Evolutionary conservation across 92 coral and sea anemone genomes (phyloP), one percentile per base, ranked within the genome.

Genomic region (Umimayanthus kanabou): DNA sequence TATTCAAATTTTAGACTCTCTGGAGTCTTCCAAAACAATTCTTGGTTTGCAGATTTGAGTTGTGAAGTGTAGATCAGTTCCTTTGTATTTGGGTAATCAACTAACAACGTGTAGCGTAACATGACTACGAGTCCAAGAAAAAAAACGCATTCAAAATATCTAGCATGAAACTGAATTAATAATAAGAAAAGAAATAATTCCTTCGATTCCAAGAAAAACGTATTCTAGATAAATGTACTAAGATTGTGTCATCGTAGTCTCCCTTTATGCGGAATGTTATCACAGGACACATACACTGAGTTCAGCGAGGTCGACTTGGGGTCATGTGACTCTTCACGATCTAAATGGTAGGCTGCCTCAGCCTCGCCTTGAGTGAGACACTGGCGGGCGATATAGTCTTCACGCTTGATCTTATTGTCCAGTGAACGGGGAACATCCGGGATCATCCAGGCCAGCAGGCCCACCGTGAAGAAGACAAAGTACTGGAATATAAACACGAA

Each of bases 401-500:
- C 99, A 39, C 96, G 97, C 88, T 94, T 95, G 57, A 97, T 97
- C 79, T 90, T 93, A 70, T 92, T 91, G 70, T 97, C 97, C 74
- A 97, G 89, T 70, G 95, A 87, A 81, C 88, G 91, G 9, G 99
- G 99, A n/a, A 95, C 93, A 76, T 97, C 98, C 43, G 99, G 98
- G 89, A 97, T 94, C 10, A 94, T 85, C 97, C 97, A 97, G 90
- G 95, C 95, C 80, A 97, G 84, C 76, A 94, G 82, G 25, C 91
- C 91, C 57, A 92, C 98, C 73, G 93, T 93, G 85, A 97, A 92
- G 90, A 95, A 95, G 18, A 95, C 99, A 64, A 95, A 73, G 81
- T 97, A 97, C 88, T 97, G 99, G 88, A 97, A 97, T 73, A 95
- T 74, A 42, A 97, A 77, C 82, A 97, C 95, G 85, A 97, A 97